Evolutionary conservation across 2,113 vertebrate genomes (phyloP).

Genomic region (Pteruthius melanotis): DNA sequence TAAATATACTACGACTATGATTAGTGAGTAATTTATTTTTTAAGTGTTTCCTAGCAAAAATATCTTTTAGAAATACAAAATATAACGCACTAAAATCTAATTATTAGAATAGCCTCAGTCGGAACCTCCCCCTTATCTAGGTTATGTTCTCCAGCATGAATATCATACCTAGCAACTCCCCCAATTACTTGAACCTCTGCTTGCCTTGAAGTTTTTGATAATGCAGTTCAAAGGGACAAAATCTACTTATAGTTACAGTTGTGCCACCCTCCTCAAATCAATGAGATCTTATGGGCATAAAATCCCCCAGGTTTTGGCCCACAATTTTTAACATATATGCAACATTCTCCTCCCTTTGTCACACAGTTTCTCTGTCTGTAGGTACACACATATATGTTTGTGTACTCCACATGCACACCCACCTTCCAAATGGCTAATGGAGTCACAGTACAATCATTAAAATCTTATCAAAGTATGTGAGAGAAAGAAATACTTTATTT

Average conservation of each 20-base stretch:
- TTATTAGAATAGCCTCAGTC: not conserved
- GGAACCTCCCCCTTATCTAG: not conserved
- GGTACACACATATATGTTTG: not conserved
- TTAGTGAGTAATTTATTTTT: not conserved
- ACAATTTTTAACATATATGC: not conserved
- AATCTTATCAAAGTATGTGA: not conserved
- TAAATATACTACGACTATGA: not conserved
- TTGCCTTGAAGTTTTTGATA: not conserved
- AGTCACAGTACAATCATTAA: not conserved
- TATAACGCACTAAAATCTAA: not conserved
- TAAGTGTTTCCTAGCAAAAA: not conserved
- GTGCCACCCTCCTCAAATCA: not conserved
- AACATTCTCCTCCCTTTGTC: not conserved
- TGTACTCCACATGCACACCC: not conserved
- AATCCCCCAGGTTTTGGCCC: not conserved
- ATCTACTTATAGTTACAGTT: not conserved
- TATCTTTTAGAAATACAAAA: not conserved
- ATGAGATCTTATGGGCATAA: not conserved
- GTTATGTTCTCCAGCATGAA: not conserved
- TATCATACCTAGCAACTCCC: not conserved
- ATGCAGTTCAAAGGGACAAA: not conserved
- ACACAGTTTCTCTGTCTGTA: not conserved
- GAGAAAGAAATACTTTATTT: not conserved
- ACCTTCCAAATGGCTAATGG: not conserved
- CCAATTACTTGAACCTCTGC: not conserved